phyloP scores from a whole-genome alignment of 2,888 invertebrate genomes.

The Watsonalla cultraria region DNA sequence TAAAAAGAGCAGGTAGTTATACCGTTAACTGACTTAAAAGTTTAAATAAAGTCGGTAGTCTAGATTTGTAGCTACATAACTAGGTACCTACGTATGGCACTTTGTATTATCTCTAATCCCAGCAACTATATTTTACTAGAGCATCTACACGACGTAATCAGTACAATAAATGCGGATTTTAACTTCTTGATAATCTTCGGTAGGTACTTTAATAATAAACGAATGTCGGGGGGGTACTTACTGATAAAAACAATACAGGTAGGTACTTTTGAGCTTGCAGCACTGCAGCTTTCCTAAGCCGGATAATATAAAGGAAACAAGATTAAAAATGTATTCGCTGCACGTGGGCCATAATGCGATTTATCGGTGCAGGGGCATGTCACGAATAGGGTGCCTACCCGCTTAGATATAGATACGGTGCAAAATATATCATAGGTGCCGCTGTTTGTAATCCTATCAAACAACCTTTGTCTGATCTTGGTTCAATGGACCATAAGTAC shows the following conservation, averaged over 20 bases:
- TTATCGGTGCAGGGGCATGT: constrained; percentile 69
- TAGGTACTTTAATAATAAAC: too few species aligned
- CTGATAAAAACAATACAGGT: constrained; percentile 9
- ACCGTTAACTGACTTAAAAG: too few species aligned
- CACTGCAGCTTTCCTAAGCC: constrained; percentile 51
- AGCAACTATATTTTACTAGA: too few species aligned
- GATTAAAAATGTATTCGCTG: constrained; percentile 76
- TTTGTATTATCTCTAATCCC: too few species aligned
- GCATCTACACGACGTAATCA: too few species aligned
- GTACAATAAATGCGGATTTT: too few species aligned
- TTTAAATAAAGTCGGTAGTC: too few species aligned
- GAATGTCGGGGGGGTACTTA: background rate
- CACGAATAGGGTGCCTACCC: constrained; percentile 63
- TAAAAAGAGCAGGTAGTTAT: too few species aligned
- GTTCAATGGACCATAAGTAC: background rate
- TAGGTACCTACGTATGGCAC: too few species aligned
- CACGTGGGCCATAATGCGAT: constrained; percentile 76
- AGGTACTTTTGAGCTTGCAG: constrained; percentile 24
- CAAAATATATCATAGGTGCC: constrained; percentile 52
- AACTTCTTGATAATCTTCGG: too few species aligned
- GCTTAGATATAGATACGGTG: constrained; percentile 16
- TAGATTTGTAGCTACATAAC: too few species aligned
- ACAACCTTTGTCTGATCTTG: background rate
- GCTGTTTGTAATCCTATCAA: constrained; percentile 27
- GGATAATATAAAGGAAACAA: constrained; percentile 73